Evolutionary conservation across 2,888 invertebrate genomes (phyloP).

Genomic region (Diploptera punctata): DNA sequence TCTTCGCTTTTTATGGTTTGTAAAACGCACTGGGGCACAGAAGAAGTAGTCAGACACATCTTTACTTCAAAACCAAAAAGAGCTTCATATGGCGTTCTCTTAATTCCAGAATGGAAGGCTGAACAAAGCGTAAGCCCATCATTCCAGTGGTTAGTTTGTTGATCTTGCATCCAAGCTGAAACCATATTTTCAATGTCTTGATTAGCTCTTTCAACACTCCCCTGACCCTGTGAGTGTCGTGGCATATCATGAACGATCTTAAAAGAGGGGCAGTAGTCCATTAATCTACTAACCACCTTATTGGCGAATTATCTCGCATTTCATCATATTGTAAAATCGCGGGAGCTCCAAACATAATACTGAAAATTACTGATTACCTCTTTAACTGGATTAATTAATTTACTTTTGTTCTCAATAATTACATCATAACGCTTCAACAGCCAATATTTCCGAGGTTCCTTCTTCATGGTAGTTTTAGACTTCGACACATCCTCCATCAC

Average conservation of each 20-base stretch:
- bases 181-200: conserved; percentile 1
- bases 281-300: neutral
- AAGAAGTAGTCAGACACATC: neutral
- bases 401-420: too few relatives aligned
- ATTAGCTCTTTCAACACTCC: neutral
- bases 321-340: neutral
- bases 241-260: neutral
- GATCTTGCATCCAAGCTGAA: conserved; percentile 5
- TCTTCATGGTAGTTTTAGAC: too few relatives aligned
- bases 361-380: too few relatives aligned
- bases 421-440: too few relatives aligned
- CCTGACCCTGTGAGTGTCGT: too few relatives aligned
- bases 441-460: too few relatives aligned
- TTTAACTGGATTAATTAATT: too few relatives aligned
- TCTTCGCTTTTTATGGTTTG: neutral
- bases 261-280: neutral
- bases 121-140: neutral
- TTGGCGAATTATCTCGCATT: too few relatives aligned
- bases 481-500: too few relatives aligned
- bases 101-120: neutral
- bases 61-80: neutral
- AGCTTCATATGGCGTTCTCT: neutral
- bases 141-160: neutral
- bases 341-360: too few relatives aligned
- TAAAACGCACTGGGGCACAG: neutral